These are phyloP conservation scores for Phaedon cochleariae DNA, from an alignment of 2,888 invertebrate species.

Conservation along the genomic window DNA sequence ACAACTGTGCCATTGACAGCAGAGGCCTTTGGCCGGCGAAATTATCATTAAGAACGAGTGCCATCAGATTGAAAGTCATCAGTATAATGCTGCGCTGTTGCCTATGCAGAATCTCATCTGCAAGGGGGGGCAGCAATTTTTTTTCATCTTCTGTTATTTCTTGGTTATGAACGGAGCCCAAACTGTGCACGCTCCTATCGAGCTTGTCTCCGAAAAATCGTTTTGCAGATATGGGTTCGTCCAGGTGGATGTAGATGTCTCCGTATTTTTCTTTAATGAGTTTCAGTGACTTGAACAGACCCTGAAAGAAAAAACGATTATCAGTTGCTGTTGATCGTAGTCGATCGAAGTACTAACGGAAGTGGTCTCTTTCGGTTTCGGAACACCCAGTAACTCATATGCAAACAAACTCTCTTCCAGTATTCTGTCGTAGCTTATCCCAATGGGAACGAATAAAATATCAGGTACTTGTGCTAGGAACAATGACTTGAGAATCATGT, in stretches of 20 bases:
- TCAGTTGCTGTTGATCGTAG: neutral
- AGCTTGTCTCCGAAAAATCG: conserved; percentile 67
- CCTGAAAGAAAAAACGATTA: conserved; percentile 66
- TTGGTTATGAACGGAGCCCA: conserved; percentile 68
- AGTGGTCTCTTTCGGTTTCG: conserved; percentile 97
- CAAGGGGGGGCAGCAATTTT: conserved; percentile 71
- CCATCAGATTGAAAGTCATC: conserved; percentile 78
- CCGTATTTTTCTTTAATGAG: conserved; percentile 86
- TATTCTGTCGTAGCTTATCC: conserved; percentile 92
- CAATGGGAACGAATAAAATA: conserved; percentile 91
- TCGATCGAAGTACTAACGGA: conserved; percentile 62
- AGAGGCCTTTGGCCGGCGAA: conserved; percentile 60
- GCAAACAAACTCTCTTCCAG: conserved; percentile 93
- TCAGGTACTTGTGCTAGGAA: conserved; percentile 86
- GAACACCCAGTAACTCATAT: conserved; percentile 93
- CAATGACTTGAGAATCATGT: conserved; percentile 83
- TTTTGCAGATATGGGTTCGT: conserved; percentile 79
- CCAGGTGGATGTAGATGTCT: conserved; percentile 84
- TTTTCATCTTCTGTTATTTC: conserved; percentile 70
- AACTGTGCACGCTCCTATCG: conserved; percentile 63
- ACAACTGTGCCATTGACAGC: conserved; percentile 63
- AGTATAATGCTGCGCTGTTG: conserved; percentile 77
- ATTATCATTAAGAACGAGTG: conserved; percentile 68
- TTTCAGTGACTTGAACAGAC: conserved; percentile 83
- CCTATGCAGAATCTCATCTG: conserved; percentile 72